These are phyloP conservation scores for Corythornis cristatus DNA, from an alignment of 2,113 vertebrate genomes.

Conservation along the genomic window DNA sequence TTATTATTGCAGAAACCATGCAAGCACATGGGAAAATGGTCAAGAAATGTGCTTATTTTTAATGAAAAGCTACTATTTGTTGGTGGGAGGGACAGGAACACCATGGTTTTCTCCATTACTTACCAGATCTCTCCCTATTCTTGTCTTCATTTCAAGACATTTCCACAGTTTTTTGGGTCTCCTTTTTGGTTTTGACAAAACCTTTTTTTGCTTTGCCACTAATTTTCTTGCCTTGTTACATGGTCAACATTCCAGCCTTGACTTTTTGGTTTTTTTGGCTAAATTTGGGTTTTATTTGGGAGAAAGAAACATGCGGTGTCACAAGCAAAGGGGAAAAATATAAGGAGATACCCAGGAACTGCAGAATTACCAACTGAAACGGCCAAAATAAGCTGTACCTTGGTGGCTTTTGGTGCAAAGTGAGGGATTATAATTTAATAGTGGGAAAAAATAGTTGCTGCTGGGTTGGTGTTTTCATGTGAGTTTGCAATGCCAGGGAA, in stretches of 20 bases:
- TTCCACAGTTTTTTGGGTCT: not conserved
- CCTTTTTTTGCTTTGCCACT: not conserved
- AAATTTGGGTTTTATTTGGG: not conserved
- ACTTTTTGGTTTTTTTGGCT: not conserved
- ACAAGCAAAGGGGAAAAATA: not conserved
- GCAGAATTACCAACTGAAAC: not conserved
- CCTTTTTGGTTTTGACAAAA: not conserved
- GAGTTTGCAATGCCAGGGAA: not conserved
- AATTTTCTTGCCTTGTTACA: not conserved
- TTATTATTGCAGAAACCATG: accelerated
- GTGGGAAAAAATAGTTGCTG: not conserved
- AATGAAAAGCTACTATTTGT: not conserved
- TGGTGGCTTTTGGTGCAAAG: not conserved
- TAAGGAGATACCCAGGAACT: not conserved
- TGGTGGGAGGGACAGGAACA: not conserved
- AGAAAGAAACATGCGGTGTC: not conserved
- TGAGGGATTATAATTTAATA: not conserved
- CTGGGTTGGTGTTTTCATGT: not conserved
- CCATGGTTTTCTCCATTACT: not conserved
- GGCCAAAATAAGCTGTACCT: not conserved
- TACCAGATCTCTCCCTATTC: not conserved
- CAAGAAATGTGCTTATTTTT: not conserved
- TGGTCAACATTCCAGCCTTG: not conserved
- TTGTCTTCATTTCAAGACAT: not conserved
- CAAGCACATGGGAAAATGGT: not conserved